phyloP scores from a whole-genome alignment of 2,797 vertebrate species.

The Bovichtus diacanthus region DNA sequence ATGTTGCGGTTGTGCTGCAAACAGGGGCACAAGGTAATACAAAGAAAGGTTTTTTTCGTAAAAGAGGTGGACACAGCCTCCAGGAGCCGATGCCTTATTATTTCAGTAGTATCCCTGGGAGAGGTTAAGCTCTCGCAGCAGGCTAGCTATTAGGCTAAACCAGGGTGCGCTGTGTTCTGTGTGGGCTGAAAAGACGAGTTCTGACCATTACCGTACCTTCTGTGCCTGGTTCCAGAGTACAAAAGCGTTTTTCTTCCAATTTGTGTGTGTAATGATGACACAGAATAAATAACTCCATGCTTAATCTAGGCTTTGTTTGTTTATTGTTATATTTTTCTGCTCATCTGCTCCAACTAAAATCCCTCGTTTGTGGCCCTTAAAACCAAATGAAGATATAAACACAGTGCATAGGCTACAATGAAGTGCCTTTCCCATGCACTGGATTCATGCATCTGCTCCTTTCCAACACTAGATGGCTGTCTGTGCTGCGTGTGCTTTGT shows the following conservation, averaged over 20 bases:
- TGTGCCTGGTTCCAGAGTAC: constrained; percentile 34
- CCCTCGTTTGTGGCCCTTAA: constrained; percentile 48
- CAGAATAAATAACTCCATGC: constrained; percentile 42
- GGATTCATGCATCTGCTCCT: constrained; percentile 35
- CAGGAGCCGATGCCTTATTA: constrained; percentile 70
- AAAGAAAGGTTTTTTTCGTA: constrained; percentile 39
- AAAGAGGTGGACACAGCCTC: constrained; percentile 55
- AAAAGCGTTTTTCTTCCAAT: constrained; percentile 52
- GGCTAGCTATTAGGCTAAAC: constrained; percentile 74
- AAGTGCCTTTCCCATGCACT: constrained; percentile 23
- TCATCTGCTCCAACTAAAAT: constrained; percentile 36
- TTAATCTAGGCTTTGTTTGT: constrained; percentile 56
- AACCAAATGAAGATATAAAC: constrained; percentile 46
- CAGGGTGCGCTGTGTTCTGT: constrained; percentile 62
- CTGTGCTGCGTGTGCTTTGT: constrained; percentile 72
- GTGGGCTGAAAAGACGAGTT: constrained; percentile 71
- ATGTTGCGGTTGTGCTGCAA: constrained; percentile 26
- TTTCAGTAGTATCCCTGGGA: constrained; percentile 65
- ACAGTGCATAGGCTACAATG: constrained; percentile 13
- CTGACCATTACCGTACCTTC: constrained; percentile 67
- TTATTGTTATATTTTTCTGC: constrained; percentile 40
- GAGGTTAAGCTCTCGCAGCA: constrained; percentile 73
- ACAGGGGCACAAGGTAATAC: constrained; percentile 23
- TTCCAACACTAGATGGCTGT: constrained; percentile 86
- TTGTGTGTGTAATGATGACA: constrained; percentile 60